Conservation (phyloP, 2,113 vertebrate genomes). For the Mionectes macconnelli region DNA sequence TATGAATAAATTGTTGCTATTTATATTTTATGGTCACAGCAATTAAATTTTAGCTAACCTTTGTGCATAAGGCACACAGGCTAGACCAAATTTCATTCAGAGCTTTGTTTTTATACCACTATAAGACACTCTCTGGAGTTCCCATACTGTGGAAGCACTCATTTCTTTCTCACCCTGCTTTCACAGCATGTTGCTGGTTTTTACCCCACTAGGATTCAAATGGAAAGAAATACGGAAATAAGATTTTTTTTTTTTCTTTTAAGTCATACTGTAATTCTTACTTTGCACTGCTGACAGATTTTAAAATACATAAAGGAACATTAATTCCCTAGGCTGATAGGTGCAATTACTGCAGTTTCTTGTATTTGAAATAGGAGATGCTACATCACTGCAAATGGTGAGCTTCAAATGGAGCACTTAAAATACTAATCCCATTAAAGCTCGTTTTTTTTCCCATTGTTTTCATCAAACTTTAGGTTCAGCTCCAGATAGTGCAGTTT, state of each 20-base stretch:
- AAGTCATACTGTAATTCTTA: not conserved
- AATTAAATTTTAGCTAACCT: not conserved
- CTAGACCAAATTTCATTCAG: not conserved
- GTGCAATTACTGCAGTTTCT: not conserved
- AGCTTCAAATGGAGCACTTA: conserved; percentile 13
- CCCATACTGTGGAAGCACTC: not conserved
- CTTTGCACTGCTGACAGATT: conserved; percentile 22
- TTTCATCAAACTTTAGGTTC: not conserved
- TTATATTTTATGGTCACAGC: conserved; percentile 51
- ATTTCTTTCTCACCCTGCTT: not conserved
- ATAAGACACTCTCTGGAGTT: not conserved
- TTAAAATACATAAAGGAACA: not conserved
- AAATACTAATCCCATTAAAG: not conserved
- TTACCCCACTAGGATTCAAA: not conserved
- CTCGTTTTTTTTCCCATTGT: not conserved
- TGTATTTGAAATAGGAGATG: not conserved
- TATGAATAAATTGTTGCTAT: conserved; percentile 71
- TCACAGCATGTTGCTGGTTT: not conserved
- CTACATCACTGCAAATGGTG: not conserved
- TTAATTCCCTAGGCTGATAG: not conserved
- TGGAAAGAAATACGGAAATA: not conserved
- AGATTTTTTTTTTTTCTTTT: not conserved
- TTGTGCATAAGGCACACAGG: not conserved
- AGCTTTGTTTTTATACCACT: not conserved
- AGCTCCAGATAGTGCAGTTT: not conserved